These are phyloP conservation scores for Ditylenchus dipsaci DNA, from an alignment of 1,140 invertebrate genomes.

Conservation along the genomic window DNA sequence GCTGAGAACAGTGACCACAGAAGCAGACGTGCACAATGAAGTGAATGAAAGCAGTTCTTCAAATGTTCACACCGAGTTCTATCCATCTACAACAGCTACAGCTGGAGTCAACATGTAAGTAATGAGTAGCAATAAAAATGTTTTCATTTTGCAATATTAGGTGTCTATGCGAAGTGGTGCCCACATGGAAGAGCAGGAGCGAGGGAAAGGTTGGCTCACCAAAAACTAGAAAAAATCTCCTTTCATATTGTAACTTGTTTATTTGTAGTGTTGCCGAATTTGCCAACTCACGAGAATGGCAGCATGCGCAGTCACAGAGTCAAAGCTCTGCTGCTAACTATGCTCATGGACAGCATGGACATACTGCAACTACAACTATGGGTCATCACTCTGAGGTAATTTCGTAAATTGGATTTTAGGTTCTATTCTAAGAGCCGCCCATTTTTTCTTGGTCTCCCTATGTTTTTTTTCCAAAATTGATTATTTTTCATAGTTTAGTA, in stretches of 20 bases:
- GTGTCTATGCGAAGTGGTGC: slow-evolving; percentile 1
- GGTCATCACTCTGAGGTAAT: background rate
- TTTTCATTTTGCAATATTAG: background rate
- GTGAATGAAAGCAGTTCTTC: slow-evolving; percentile 31
- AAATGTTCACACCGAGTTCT: slow-evolving; percentile 16
- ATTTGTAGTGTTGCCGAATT: slow-evolving; percentile 49
- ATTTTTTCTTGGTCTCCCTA: too few species aligned
- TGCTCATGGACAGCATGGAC: background rate
- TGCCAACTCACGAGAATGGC: slow-evolving; percentile 42
- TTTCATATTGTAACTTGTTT: too few species aligned
- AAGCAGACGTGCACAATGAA: slow-evolving; percentile 31
- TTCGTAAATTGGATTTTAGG: background rate
- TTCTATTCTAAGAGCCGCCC: too few species aligned
- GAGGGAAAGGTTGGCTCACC: slow-evolving; percentile 41
- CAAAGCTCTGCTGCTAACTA: background rate
- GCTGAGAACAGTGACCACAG: slow-evolving; percentile 32
- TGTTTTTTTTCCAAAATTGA: too few species aligned
- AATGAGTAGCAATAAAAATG: background rate
- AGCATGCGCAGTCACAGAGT: slow-evolving; percentile 17
- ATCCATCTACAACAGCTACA: slow-evolving; percentile 26
- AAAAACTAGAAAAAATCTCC: too few species aligned
- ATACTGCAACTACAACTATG: background rate
- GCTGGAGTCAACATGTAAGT: slow-evolving; percentile 7
- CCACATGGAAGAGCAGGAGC: slow-evolving; percentile 45
- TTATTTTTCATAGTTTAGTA: too few species aligned